Evolutionary conservation across 30 jellyfish, hydroid and myxozoan species (phyloP).

Genomic region (Clytia hemisphaerica): DNA sequence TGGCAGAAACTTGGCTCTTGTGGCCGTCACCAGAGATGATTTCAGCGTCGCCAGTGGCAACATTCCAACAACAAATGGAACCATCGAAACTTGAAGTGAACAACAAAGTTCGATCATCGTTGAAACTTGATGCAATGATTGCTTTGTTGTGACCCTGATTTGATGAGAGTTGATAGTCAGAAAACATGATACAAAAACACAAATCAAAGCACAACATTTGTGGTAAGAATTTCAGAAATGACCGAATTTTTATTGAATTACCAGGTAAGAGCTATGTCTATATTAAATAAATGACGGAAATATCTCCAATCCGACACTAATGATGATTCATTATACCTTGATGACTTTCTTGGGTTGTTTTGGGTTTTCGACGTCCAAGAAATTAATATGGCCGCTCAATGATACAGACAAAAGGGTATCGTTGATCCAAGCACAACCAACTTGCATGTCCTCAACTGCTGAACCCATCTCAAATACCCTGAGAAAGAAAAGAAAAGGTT

Average conservation of each 20-base stretch:
- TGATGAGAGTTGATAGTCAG: not conserved
- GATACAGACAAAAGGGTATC: constrained; percentile 59
- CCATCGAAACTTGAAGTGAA: constrained; percentile 95
- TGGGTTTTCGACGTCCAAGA: constrained; percentile 66
- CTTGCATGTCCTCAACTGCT: constrained; percentile 73
- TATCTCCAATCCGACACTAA: too few species aligned
- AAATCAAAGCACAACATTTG: too few species aligned
- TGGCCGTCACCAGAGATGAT: constrained; percentile 63
- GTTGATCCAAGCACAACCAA: constrained; percentile 94
- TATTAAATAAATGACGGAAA: too few species aligned
- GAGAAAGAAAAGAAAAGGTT: constrained; percentile 24
- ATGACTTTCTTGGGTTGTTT: constrained; percentile 56
- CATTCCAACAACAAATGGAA: constrained; percentile 64
- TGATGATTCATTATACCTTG: constrained; percentile 56
- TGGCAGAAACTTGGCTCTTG: constrained; percentile 60
- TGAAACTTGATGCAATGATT: constrained; percentile 53
- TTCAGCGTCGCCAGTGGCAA: constrained; percentile 57
- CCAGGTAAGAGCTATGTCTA: too few species aligned
- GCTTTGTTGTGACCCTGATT: constrained; percentile 96
- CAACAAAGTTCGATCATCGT: constrained; percentile 60
- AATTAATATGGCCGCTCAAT: constrained; percentile 69
- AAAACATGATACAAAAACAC: not conserved
- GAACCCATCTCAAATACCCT: constrained; percentile 83
- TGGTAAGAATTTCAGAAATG: too few species aligned
- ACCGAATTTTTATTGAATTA: too few species aligned